Percentiles rank a stretch among this genome's conserved stretches.
Evolutionary conservation across 1,140 invertebrate species (phyloP).

Genomic region (Monochamus saltuarius): DNA sequence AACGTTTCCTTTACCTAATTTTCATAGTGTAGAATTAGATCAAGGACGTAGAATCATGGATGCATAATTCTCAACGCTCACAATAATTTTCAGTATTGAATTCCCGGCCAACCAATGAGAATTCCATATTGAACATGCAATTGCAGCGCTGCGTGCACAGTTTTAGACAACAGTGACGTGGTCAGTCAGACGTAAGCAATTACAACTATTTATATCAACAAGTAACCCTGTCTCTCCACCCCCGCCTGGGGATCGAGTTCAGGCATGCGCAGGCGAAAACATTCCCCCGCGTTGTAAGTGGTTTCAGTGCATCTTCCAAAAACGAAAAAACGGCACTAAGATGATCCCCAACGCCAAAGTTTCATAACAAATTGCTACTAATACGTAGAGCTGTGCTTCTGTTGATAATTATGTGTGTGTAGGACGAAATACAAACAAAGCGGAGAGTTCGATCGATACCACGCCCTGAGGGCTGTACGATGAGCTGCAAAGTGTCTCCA

Average conservation of each 20-base stretch:
- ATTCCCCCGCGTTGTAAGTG: not conserved
- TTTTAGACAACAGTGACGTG: too few species aligned
- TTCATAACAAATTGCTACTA: not conserved
- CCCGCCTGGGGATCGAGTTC: conserved; percentile 13
- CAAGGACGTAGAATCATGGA: too few species aligned
- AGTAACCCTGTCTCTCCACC: too few species aligned
- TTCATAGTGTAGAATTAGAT: too few species aligned
- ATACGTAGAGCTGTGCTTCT: not conserved
- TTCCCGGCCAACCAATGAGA: too few species aligned
- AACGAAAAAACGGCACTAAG: not conserved
- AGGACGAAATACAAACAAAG: conserved; percentile 16
- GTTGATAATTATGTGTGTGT: not conserved
- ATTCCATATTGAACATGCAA: too few species aligned
- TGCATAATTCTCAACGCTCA: too few species aligned
- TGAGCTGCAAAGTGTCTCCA: conserved; percentile 39
- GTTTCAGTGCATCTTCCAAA: conserved; percentile 12
- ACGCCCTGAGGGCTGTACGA: conserved; percentile 6
- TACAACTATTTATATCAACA: too few species aligned
- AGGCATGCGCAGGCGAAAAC: conserved; percentile 20
- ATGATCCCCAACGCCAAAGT: not conserved
- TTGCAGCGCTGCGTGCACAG: too few species aligned
- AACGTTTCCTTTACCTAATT: too few species aligned
- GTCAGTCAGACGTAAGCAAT: too few species aligned
- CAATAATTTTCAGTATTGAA: too few species aligned
- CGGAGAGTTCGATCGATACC: conserved; percentile 12